Evolutionary conservation across 2,888 invertebrate genomes (phyloP), one percentile per base, ranked within the genome.

Genomic region (Cyclophora albipunctata): DNA sequence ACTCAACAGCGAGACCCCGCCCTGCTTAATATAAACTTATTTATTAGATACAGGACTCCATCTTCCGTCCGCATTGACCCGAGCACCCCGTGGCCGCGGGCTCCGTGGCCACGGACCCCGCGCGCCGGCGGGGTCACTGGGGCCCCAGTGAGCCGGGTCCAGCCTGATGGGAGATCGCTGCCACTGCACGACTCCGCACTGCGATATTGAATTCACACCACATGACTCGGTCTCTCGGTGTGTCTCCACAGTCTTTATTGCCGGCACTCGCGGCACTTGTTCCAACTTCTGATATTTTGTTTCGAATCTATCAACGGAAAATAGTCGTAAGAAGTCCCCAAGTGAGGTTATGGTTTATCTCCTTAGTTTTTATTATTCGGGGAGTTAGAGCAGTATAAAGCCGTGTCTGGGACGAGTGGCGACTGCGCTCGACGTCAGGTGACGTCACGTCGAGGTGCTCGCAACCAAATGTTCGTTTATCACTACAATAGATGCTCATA

Each of bases 231-330:
- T 20, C 20, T 20, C 20, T 20, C 2, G 20, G 20, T 20, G 20
- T 20, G 5, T 37, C 37, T 37, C 37, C 37, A 5, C 37, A 5
- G 37, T 4, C 4, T 37, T 37, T 37, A 37, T 37, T 37, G 37
- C 37, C 37, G 37, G 4, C 37, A 37, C 1, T 37, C 34, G 46
- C 45, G 41, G 45, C 52, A 48, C 47, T 55, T 41, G 49, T 43
- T 48, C 43, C 40, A 50, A 46, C 54, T 49, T 46, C 42, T 48
- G 7, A 52, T 56, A 58, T 59, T 58, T 50, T 49, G 58, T 53
- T 60, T 56, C 56, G 54, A 60, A 55, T 53, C 55, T 55, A 54
- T 56, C 53, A 52, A 55, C 49, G 48, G 50, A 49, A 37, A 46
- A 50, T 50, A 46, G 34, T 6, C 34, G 2, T 5, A 6, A 43